Evolutionary conservation across 2,113 vertebrate genomes (phyloP).

Genomic region (Ageneiosus marmoratus): DNA sequence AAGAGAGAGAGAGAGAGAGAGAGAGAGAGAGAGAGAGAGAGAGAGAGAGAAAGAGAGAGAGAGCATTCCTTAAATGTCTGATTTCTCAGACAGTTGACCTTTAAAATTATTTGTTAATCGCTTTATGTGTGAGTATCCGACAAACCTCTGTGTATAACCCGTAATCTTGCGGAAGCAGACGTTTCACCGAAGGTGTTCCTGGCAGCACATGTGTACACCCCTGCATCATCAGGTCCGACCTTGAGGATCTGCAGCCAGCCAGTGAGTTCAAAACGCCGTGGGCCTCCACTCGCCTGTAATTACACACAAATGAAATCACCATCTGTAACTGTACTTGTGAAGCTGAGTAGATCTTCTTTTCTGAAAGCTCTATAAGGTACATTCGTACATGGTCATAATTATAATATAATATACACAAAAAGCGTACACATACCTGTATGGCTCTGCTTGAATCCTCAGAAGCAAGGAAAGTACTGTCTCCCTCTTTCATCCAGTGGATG

Average conservation of each 20-base stretch:
- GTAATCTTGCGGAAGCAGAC: conserved; percentile 58
- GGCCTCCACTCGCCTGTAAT: conserved; percentile 59
- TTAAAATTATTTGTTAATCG: conserved; percentile 27
- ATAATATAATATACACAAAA: background rate
- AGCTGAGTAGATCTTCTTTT: conserved; percentile 1
- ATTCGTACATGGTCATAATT: background rate
- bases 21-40: background rate
- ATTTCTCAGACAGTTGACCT: conserved; percentile 37
- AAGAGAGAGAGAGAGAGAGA: background rate
- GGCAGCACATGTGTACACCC: conserved; percentile 60
- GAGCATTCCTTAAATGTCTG: conserved; percentile 4
- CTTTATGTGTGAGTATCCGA: conserved; percentile 29
- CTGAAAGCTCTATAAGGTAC: background rate
- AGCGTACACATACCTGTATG: conserved; percentile 50
- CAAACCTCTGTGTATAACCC: conserved; percentile 58
- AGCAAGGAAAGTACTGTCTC: conserved; percentile 51
- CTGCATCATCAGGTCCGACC: conserved; percentile 51
- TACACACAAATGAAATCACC: conserved; percentile 38
- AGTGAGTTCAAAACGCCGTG: conserved; percentile 57
- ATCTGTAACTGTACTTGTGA: conserved; percentile 12
- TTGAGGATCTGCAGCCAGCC: conserved; percentile 64
- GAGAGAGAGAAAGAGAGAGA: background rate
- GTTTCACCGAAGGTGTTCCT: conserved; percentile 62
- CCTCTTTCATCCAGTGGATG: conserved; percentile 61
- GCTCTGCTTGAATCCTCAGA: conserved; percentile 55